Conservation (phyloP, 1,140 invertebrate genomes). For the Melanaphis sacchari region DNA sequence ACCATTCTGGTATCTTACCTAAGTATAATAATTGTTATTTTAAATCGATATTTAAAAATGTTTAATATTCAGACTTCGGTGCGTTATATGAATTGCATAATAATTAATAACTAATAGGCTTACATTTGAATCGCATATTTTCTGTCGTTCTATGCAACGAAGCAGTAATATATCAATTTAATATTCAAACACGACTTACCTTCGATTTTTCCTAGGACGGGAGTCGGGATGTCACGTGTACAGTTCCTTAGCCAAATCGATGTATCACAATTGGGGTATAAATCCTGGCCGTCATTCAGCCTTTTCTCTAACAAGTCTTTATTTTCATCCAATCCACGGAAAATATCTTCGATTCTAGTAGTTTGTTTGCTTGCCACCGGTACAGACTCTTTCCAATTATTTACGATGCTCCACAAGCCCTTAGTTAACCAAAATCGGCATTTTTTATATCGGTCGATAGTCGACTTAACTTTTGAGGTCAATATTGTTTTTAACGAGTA, state of each 20-base stretch:
- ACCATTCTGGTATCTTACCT: slow-evolving; percentile 79
- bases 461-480: neutral
- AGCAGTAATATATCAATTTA: neutral
- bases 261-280: slow-evolving; percentile 22
- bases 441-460: neutral
- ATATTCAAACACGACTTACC: neutral
- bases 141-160: neutral
- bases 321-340: neutral
- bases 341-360: neutral
- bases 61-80: neutral
- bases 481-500: neutral
- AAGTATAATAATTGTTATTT: neutral
- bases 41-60: neutral
- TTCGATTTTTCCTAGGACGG: neutral
- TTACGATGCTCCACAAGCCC: neutral
- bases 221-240: neutral
- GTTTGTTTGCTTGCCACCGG: too few relatives aligned
- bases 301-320: neutral
- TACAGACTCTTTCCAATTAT: neutral
- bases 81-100: neutral
- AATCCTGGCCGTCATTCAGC: neutral
- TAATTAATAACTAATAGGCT: neutral
- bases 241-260: slow-evolving; percentile 27
- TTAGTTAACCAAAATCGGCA: neutral
- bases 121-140: neutral